Conservation (phyloP, 37 sponge, comb jelly and placozoan species). For the Oscarella lobularis region DNA sequence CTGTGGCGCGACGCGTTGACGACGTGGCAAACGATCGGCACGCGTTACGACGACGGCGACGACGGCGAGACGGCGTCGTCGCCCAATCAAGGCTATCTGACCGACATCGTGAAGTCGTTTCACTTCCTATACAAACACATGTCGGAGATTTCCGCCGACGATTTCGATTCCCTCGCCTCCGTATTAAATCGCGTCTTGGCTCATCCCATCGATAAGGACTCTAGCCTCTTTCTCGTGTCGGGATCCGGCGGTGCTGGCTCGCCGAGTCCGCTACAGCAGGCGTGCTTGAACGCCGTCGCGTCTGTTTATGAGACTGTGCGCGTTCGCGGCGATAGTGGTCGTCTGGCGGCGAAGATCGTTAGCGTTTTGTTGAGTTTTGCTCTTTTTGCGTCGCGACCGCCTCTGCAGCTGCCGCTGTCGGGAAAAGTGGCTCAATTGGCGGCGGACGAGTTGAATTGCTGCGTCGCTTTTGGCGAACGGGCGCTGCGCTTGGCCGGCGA, state of each 20-base stretch:
- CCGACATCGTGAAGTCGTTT: slow-evolving; percentile 8
- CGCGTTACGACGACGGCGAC: neutral
- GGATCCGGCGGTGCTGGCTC: neutral
- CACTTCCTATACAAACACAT: neutral
- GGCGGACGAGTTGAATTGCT: neutral
- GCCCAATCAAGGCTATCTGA: slow-evolving; percentile 10
- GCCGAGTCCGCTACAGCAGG: neutral
- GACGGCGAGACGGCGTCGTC: neutral
- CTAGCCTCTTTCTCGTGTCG: neutral
- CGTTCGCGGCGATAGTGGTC: neutral
- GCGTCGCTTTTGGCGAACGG: slow-evolving; percentile 19
- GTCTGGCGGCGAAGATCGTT: slow-evolving; percentile 14
- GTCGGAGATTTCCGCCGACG: neutral
- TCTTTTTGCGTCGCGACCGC: slow-evolving; percentile 9
- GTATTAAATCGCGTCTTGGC: neutral
- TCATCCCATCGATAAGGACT: neutral
- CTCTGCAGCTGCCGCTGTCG: too few relatives aligned
- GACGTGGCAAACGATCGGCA: slow-evolving; percentile 24
- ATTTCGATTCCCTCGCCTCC: neutral
- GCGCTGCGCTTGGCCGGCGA: slow-evolving; percentile 3
- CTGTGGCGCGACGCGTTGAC: slow-evolving; percentile 39
- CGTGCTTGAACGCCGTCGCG: neutral
- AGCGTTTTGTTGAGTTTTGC: slow-evolving; percentile 18
- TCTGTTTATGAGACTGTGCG: neutral
- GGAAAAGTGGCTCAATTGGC: neutral